These are phyloP conservation scores for Hypomecis atomaria DNA, from an alignment of 2,888 invertebrate species.

Conservation along the genomic window DNA sequence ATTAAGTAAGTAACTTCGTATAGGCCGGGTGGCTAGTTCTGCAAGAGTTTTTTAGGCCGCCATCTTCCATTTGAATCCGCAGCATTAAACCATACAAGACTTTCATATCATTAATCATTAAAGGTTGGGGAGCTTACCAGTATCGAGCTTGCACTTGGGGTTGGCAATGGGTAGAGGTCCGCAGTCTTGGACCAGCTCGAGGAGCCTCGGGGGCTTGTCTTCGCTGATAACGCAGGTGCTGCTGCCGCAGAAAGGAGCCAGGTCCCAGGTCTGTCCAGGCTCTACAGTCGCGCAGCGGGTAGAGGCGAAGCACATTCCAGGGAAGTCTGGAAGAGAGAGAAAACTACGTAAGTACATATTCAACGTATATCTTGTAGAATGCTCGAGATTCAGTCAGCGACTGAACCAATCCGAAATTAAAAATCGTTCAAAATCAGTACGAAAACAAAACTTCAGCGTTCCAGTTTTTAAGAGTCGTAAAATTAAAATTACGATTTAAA, in stretches of 20 bases:
- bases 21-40: too few relatives aligned
- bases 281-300: constrained; percentile 95
- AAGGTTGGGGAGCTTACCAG: constrained; percentile 54
- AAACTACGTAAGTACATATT: background rate
- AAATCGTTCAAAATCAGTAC: too few relatives aligned
- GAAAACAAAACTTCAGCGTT: too few relatives aligned
- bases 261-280: constrained; percentile 93
- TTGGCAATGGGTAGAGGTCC: constrained; percentile 94
- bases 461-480: too few relatives aligned
- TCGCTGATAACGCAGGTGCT: constrained; percentile 93
- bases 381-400: background rate
- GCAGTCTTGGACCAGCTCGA: constrained; percentile 95
- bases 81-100: too few relatives aligned
- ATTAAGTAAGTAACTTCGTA: too few relatives aligned
- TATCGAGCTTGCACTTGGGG: constrained; percentile 93
- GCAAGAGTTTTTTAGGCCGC: too few relatives aligned
- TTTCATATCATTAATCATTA: too few relatives aligned
- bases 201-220: constrained; percentile 89
- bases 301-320: constrained; percentile 95
- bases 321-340: constrained; percentile 87
- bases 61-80: too few relatives aligned
- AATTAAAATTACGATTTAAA: too few relatives aligned
- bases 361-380: background rate
- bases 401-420: too few relatives aligned
- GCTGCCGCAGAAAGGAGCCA: constrained; percentile 95